A percentile compares a stretch with the other conserved stretches of the same genome.
Conservation (phyloP, 2,113 vertebrate species). For the Calidris pugnax region DNA sequence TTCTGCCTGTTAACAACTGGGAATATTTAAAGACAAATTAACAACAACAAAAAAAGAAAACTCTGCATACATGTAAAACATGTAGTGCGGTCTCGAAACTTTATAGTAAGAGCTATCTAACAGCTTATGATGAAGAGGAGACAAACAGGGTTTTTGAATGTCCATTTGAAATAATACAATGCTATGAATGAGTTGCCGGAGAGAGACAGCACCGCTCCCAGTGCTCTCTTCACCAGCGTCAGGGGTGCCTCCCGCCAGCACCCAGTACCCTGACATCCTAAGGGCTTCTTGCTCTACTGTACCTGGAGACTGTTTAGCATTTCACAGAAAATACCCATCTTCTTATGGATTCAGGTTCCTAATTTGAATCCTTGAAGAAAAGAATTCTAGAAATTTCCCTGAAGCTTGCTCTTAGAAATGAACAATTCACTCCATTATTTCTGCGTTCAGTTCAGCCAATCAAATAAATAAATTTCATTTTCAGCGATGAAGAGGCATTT, state of each 20-base stretch:
- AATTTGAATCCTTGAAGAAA: not conserved
- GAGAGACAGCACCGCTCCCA: accelerated
- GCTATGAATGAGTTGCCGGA: not conserved
- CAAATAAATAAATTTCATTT: not conserved
- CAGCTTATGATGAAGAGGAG: not conserved
- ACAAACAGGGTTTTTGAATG: not conserved
- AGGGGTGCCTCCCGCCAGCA: not conserved
- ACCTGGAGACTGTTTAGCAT: not conserved
- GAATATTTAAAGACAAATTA: not conserved
- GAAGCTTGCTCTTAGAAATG: not conserved
- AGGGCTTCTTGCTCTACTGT: not conserved
- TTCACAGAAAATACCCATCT: not conserved
- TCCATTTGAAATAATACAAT: not conserved
- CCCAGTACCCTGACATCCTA: no score
- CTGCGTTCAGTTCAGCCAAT: not conserved
- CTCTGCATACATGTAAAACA: not conserved
- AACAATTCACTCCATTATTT: not conserved
- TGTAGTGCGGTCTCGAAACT: not conserved
- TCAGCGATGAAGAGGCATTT: not conserved
- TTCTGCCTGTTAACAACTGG: not conserved
- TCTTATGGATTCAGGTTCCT: not conserved
- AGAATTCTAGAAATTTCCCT: not conserved
- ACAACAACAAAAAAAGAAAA: not conserved
- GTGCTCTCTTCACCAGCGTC: not conserved
- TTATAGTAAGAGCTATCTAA: not conserved